These are phyloP conservation scores for Ambastaia sidthimunki DNA, from an alignment of 2,797 vertebrate genomes.

Conservation along the genomic window DNA sequence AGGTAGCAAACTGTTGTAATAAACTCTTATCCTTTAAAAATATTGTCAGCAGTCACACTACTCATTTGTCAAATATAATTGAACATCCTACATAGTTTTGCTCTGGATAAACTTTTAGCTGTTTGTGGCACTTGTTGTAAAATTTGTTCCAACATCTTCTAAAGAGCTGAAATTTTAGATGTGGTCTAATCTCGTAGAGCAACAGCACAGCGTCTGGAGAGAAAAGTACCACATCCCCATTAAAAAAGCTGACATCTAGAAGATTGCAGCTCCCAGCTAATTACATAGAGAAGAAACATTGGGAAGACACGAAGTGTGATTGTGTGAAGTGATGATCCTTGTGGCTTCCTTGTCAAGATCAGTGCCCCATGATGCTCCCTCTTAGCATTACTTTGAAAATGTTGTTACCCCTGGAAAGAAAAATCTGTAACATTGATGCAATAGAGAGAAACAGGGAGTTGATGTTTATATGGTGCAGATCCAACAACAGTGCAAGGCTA, in stretches of 20 bases:
- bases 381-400: not conserved
- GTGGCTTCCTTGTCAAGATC: conserved; percentile 32
- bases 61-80: not conserved
- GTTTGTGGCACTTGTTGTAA: conserved; percentile 3
- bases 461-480: conserved; percentile 67
- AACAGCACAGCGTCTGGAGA: conserved; percentile 45
- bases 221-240: conserved; percentile 47
- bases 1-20: not conserved
- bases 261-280: conserved; percentile 50
- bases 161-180: conserved; percentile 1
- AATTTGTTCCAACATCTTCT: conserved; percentile 18
- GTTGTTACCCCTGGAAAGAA: conserved; percentile 10
- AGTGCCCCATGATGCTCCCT: not conserved
- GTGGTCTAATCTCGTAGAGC: conserved; percentile 9
- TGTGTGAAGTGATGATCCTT: not conserved
- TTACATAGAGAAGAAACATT: conserved; percentile 57
- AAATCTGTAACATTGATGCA: conserved; percentile 68
- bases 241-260: conserved; percentile 54
- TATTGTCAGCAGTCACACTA: not conserved
- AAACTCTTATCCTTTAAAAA: not conserved
- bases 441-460: conserved; percentile 67
- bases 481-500: conserved; percentile 62
- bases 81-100: not conserved
- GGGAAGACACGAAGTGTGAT: not conserved
- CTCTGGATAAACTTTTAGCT: not conserved